Evolutionary conservation across 2,797 vertebrate genomes (phyloP).

Genomic region (Microchirus variegatus): DNA sequence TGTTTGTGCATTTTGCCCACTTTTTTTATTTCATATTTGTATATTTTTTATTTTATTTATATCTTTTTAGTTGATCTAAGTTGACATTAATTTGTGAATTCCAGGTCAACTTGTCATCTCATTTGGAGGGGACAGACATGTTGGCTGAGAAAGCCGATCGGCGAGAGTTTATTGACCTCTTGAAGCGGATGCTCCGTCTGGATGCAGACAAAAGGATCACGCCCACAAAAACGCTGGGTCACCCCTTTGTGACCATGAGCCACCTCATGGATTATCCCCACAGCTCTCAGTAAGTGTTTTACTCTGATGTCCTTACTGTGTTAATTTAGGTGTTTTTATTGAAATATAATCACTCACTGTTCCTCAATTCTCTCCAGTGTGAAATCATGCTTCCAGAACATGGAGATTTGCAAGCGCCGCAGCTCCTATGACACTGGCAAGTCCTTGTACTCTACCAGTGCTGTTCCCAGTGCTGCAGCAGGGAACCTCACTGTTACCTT

Average conservation of each 20-base stretch:
- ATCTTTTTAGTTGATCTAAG: too few species aligned
- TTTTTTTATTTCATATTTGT: background rate
- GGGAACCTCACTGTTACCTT: constrained; percentile 99
- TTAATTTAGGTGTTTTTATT: background rate
- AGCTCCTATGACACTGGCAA: constrained; percentile 94
- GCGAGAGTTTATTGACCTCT: constrained; percentile 96
- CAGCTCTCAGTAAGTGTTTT: constrained; percentile 91
- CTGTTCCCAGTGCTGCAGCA: constrained; percentile 93
- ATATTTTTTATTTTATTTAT: background rate
- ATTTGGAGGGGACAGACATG: constrained; percentile 98
- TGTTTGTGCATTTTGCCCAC: background rate
- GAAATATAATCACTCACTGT: background rate
- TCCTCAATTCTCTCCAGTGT: constrained; percentile 80
- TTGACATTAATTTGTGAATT: constrained; percentile 2
- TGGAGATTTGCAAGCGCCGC: constrained; percentile 98
- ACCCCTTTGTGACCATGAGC: constrained; percentile 96
- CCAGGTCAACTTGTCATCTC: constrained; percentile 97
- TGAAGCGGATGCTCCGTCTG: constrained; percentile 98
- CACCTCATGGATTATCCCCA: constrained; percentile 98
- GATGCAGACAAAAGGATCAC: constrained; percentile 99
- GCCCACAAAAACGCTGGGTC: constrained; percentile 95
- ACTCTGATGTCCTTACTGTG: background rate
- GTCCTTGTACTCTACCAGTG: constrained; percentile 92
- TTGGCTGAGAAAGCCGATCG: constrained; percentile 98
- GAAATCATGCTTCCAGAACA: constrained; percentile 99